These are phyloP conservation scores for Drosophila barbarae DNA, from an alignment of 2,888 invertebrate species.

Conservation along the genomic window DNA sequence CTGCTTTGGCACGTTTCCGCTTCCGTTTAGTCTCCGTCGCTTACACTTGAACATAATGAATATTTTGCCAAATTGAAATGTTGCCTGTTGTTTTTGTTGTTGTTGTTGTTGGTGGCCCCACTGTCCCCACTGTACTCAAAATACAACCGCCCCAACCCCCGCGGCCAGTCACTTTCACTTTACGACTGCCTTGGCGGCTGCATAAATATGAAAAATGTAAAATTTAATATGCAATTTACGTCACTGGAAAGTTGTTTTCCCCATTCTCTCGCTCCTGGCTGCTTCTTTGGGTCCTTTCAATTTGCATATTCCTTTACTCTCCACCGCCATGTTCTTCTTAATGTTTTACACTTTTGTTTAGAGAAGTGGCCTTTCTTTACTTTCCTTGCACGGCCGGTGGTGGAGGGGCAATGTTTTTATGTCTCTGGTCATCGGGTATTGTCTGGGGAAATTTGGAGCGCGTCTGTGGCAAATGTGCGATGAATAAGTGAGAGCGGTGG, in stretches of 20 bases:
- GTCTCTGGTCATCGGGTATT: constrained; percentile 56
- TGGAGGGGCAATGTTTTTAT: constrained; percentile 5
- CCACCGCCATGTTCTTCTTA: constrained; percentile 16
- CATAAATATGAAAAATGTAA: constrained; percentile 75
- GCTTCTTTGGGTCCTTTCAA: constrained; percentile 60
- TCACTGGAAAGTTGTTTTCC: constrained; percentile 48
- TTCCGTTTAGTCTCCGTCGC: constrained; percentile 61
- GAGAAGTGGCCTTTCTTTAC: constrained; percentile 19
- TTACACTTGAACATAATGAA: constrained; percentile 71
- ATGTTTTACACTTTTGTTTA: constrained; percentile 37
- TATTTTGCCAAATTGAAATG: constrained; percentile 73
- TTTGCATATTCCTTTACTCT: constrained; percentile 63
- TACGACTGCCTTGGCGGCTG: constrained; percentile 59
- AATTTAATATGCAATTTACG: constrained; percentile 76
- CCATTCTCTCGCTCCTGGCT: background rate
- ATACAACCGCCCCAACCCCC: too few relatives aligned
- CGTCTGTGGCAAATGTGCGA: constrained; percentile 36
- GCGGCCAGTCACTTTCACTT: constrained; percentile 66
- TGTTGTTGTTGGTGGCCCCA: constrained; percentile 23
- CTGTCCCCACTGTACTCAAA: constrained; percentile 2
- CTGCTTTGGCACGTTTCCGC: constrained; percentile 66
- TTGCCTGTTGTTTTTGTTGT: constrained; percentile 39
- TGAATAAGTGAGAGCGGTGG: constrained; percentile 43
- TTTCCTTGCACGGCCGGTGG: background rate
- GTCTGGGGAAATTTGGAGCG: constrained; percentile 66